phyloP scores from a whole-genome alignment of 2,113 vertebrate species.

The Mugil cephalus region DNA sequence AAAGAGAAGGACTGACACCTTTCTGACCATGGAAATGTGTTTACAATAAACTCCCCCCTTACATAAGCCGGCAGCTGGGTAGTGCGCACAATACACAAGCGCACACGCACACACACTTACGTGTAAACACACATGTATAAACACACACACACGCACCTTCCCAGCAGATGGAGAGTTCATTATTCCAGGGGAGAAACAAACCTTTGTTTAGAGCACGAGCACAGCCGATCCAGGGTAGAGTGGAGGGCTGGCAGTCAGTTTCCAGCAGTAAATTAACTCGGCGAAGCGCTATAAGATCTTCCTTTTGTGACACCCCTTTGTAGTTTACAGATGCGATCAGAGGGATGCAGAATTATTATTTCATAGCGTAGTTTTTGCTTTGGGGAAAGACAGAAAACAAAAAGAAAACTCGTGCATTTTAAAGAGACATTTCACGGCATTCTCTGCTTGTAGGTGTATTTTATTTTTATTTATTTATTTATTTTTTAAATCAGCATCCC shows the following conservation, averaged over 20 bases:
- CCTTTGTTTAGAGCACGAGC: slow-evolving; percentile 64
- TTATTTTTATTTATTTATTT: slow-evolving; percentile 21
- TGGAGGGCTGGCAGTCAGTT: slow-evolving; percentile 40
- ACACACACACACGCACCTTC: slow-evolving; percentile 29
- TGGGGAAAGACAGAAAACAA: slow-evolving; percentile 1
- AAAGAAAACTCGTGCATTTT: background rate
- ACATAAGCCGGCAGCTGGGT: slow-evolving; percentile 62
- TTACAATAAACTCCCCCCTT: slow-evolving; percentile 55
- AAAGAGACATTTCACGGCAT: background rate
- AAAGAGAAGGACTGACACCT: slow-evolving; percentile 66
- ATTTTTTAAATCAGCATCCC: slow-evolving; percentile 4
- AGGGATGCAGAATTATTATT: slow-evolving; percentile 33
- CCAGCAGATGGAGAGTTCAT: slow-evolving; percentile 65
- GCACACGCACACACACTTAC: too few relatives aligned
- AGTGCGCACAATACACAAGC: slow-evolving; percentile 20
- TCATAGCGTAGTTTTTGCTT: slow-evolving; percentile 2
- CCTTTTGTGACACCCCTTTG: slow-evolving; percentile 26
- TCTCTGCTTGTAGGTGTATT: background rate
- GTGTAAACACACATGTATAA: slow-evolving; percentile 8
- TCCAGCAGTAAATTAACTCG: slow-evolving; percentile 49
- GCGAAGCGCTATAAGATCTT: background rate
- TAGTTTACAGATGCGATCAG: slow-evolving; percentile 26
- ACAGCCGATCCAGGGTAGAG: slow-evolving; percentile 29
- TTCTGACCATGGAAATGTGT: slow-evolving; percentile 62
- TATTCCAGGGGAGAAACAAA: slow-evolving; percentile 58